Conservation (phyloP, 2,113 vertebrate genomes). For the Dascyllus trimaculatus region DNA sequence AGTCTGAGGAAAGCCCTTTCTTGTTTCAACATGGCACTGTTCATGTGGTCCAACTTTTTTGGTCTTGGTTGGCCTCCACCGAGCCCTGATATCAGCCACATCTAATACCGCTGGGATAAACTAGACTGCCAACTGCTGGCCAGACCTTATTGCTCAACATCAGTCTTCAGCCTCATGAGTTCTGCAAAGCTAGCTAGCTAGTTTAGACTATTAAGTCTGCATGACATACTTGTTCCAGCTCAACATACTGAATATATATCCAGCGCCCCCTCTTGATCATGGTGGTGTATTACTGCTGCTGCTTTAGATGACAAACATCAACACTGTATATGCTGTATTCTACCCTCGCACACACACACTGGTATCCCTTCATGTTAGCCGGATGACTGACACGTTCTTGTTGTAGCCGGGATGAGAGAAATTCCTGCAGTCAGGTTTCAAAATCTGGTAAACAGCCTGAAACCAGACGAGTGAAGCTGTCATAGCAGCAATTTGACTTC, state of each 20-base stretch:
- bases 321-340: neutral
- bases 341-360: neutral
- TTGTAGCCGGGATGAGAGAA: neutral
- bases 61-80: too few relatives aligned
- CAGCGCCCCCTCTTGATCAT: neutral
- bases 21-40: constrained; percentile 15
- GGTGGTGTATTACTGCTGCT: neutral
- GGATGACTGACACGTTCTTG: neutral
- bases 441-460: neutral
- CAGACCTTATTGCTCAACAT: too few relatives aligned
- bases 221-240: too few relatives aligned
- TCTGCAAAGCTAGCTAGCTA: too few relatives aligned
- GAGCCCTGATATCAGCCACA: too few relatives aligned
- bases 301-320: neutral
- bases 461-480: too few relatives aligned
- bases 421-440: neutral
- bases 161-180: too few relatives aligned
- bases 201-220: too few relatives aligned
- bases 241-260: too few relatives aligned
- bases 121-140: too few relatives aligned
- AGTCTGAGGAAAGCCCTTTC: neutral
- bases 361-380: neutral
- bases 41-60: neutral
- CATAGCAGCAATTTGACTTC: too few relatives aligned
- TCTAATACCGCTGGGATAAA: too few relatives aligned